Conservation (phyloP, 30 jellyfish, hydroid and myxozoan genomes). For the Turritopsis rubra region DNA sequence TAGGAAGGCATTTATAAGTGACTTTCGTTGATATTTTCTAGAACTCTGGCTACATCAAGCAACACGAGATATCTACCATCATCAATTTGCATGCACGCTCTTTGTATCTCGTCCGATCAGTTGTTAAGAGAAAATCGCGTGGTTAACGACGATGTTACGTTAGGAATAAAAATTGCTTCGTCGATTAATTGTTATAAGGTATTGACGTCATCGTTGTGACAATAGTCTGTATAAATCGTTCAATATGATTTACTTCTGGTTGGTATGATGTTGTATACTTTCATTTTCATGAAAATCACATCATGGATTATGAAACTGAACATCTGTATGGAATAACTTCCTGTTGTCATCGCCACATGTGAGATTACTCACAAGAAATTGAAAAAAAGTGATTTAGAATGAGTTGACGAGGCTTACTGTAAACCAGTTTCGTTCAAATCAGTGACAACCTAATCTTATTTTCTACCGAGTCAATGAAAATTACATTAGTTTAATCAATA, state of each 20-base stretch:
- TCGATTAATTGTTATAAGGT: conserved; percentile 51
- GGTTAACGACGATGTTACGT: conserved; percentile 28
- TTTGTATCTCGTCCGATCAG: conserved; percentile 40
- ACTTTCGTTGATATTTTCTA: background rate
- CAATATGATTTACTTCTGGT: background rate
- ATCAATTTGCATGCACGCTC: background rate
- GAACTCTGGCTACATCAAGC: background rate
- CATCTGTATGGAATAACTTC: too few species aligned
- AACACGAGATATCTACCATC: conserved; percentile 15
- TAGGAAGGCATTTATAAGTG: background rate
- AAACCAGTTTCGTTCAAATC: background rate
- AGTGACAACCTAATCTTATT: too few species aligned
- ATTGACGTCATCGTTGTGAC: too few species aligned
- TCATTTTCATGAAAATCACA: too few species aligned
- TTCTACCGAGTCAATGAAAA: too few species aligned
- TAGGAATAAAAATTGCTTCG: conserved; percentile 62
- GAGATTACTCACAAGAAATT: too few species aligned
- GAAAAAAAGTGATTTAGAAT: too few species aligned
- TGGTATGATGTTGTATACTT: too few species aligned
- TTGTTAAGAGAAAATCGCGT: conserved; percentile 51
- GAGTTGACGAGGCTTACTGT: background rate
- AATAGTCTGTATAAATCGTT: too few species aligned
- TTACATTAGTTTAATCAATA: too few species aligned
- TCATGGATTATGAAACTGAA: background rate
- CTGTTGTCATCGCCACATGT: too few species aligned